Base-by-base conservation (phyloP, 2,113 vertebrate species). In the Leptocoma aspasia region DNA sequence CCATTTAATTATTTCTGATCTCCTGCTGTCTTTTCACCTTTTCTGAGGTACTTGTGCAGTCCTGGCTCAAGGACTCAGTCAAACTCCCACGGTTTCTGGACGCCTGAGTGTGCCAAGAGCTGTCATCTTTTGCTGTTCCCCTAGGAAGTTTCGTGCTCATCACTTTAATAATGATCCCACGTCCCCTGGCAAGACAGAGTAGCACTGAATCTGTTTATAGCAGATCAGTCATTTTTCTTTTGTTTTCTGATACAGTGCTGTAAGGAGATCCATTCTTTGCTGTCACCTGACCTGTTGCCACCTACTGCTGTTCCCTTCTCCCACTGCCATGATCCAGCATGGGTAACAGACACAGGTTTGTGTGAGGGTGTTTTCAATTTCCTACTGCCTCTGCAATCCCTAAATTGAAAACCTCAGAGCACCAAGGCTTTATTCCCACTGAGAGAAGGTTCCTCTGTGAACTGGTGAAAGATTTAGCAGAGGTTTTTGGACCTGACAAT, bases 1-100 rank as follows among this genome's bases (percentile, higher is more conserved):
- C 17, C 10, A 2, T 11, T 50, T 42, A 2, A 1, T 59, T 69
- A 10, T 24, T 78, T 63, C 42, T n/a, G 3, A 47, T 19, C 60
- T 85, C 53, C 53, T 63, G 11, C 27, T 82, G 31, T 86, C 35
- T 47, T 68, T 73, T 54, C 41, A 24, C 37, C 33, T 56, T 60
- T 11, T 13, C 33, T 50, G 80, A 81, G 68, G 68, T 66, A 49
- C 23, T 53, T 18, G 33, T 0, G 1, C 75, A 50, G 85, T n/a
- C 42, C 54, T 82, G 68, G 60, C 64, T 65, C 27, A 10, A 77
- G 60, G 75, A 10, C 54, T 64, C 7, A 18, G 60, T 71, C 52
- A 54, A 10, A 42, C n/a, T 76, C 27, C 5, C 0, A 0, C 49
- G 15, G 18, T 23, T 73, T 42, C n/a, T 79, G 70, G 45, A 26